These are phyloP conservation scores for Formica aserva DNA, from an alignment of 2,888 invertebrate genomes.

Conservation along the genomic window DNA sequence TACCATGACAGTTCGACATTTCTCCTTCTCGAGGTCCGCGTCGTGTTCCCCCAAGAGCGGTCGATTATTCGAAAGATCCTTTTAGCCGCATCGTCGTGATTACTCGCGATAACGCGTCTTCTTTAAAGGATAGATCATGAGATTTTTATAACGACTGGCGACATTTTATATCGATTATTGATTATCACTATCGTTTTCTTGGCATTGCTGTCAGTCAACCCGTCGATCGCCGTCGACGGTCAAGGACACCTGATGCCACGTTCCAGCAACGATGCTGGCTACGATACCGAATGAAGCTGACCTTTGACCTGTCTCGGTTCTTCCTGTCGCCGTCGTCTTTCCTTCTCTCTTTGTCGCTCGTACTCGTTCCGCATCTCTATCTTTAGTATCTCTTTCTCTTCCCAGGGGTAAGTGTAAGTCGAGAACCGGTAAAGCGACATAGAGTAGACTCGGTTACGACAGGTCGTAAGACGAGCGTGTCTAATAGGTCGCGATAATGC, in stretches of 20 bases:
- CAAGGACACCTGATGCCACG: conserved; percentile 73
- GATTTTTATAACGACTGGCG: conserved; percentile 42
- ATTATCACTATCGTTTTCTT: conserved; percentile 60
- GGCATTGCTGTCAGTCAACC: not conserved
- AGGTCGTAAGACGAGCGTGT: conserved; percentile 79
- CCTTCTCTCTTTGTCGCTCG: conserved; percentile 15
- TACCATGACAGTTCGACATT: conserved; percentile 15
- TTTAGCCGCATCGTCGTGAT: conserved; percentile 21
- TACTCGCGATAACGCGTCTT: conserved; percentile 6
- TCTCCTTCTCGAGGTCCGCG: not conserved
- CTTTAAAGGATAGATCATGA: conserved; percentile 37
- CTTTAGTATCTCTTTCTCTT: conserved; percentile 1
- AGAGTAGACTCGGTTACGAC: conserved; percentile 78
- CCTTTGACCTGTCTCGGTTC: conserved; percentile 61
- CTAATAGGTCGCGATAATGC: conserved; percentile 82
- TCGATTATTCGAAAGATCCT: not conserved
- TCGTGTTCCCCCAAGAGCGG: conserved; percentile 2
- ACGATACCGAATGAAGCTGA: conserved; percentile 57
- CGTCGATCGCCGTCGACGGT: conserved; percentile 62
- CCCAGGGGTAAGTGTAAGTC: conserved; percentile 64
- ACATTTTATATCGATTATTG: conserved; percentile 66
- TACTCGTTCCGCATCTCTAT: not conserved
- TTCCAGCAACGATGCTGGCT: conserved; percentile 42
- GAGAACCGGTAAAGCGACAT: conserved; percentile 76
- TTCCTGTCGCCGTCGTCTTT: not conserved